Evolutionary conservation across 2,797 vertebrate species (phyloP), one percentile per base, ranked within the genome.

Genomic region (Hapalemur alaotrensis): DNA sequence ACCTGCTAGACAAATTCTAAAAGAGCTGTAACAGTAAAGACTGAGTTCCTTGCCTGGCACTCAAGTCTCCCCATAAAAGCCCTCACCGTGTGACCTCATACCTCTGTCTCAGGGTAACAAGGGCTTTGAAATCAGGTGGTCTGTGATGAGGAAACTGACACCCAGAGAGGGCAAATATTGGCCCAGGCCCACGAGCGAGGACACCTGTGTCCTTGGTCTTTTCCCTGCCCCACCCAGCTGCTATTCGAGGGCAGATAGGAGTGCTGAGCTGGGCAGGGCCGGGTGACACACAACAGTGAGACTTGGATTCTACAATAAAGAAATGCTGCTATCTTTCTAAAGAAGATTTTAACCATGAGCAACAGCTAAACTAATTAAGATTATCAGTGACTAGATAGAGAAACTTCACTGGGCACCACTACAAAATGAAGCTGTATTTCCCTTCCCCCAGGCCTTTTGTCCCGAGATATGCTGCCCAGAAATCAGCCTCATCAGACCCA

Each of bases 291-390:
- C 6, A 65, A 13, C 11, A 1, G 22, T 12, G 52, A 73, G 57
- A 70, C 41, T 35, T 81, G 30, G 38, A 95, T 89, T 69, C 79
- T n/a, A 2, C 28, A 28, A 90, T 48, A 63, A 95, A 73, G 50
- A 78, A 52, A 73, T 10, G 22, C 0, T 0, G 22, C 32, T 72
- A 4, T 28, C 89, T 92, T 43, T 67, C 46, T 78, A 61, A 52
- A 94, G 88, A 65, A 81, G 52, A 32, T 32, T 61, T 57, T 93
- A 86, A 72, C 14, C 20, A 73, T 13, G 18, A 93, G 28, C 54
- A 72, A 70, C 46, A 59, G 61, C 46, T 78, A 85, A 96, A 28
- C 85, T 82, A 46, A 93, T 81, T 82, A 89, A 76, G 57, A n/a
- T 75, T 38, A 85, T 50, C 28, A 70, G 25, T 43, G 38, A 80